Evolutionary conservation across 2,797 vertebrate genomes (phyloP).

Genomic region (Thripadectes ignobilis): DNA sequence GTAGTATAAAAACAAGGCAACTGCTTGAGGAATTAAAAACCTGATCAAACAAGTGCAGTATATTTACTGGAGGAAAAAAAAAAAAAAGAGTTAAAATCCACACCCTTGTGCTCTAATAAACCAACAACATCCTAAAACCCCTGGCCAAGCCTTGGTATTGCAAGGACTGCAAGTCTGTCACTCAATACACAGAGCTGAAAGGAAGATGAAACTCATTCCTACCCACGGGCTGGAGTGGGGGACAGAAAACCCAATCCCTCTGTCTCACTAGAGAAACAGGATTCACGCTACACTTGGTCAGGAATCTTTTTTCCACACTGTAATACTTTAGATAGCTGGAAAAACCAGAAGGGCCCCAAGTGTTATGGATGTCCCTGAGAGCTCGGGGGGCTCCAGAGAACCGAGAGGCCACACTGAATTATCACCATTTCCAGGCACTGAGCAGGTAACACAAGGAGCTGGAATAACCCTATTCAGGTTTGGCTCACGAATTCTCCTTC

Average conservation of each 20-base stretch:
- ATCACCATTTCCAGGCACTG: neutral
- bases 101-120: accelerated
- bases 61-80: neutral
- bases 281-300: neutral
- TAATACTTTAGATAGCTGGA: neutral
- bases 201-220: neutral
- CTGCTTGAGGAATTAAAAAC: neutral
- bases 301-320: neutral
- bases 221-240: neutral
- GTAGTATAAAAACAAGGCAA: neutral
- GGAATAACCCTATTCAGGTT: neutral
- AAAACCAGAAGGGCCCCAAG: neutral
- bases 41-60: neutral
- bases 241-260: neutral
- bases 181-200: neutral
- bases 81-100: neutral
- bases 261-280: neutral
- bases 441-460: neutral
- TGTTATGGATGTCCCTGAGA: neutral
- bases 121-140: neutral
- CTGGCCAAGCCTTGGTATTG: neutral
- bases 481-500: neutral
- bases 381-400: neutral
- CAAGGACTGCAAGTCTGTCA: neutral
- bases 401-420: neutral